Base-by-base conservation (phyloP, 2,888 invertebrate species). In the Smittia aterrima region DNA sequence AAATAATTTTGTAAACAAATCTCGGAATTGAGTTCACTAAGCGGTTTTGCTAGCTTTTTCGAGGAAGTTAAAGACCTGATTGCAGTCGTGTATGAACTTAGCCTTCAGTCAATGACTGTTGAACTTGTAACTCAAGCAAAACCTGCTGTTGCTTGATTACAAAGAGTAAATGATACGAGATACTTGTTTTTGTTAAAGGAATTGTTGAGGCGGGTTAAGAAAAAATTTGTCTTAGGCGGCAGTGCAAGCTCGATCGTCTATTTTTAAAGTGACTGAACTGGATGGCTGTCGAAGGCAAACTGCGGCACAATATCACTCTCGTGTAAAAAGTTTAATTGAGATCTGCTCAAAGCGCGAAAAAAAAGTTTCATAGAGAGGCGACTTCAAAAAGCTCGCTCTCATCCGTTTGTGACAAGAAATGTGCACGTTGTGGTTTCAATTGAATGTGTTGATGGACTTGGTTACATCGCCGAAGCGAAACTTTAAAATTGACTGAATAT, bases 211-310 rank as follows among this genome's bases (percentile, higher is more conserved):
- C n/a, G n/a, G n/a, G n/a, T n/a, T n/a, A n/a, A n/a, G n/a, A n/a
- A n/a, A n/a, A n/a, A n/a, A n/a, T n/a, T n/a, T n/a, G n/a, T n/a
- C n/a, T n/a, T n/a, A n/a, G n/a, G n/a, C n/a, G n/a, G n/a, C n/a
- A n/a, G n/a, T n/a, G n/a, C n/a, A n/a, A n/a, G n/a, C n/a, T n/a
- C n/a, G n/a, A n/a, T 47, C 2, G 11, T 47, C 47, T 47, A 58
- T 58, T 58, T 58, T 18, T 3, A 22, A 20, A 18, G 27, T 72
- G 32, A 62, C 38, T 72, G 22, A 62, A 72, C 62, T 64, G 25
- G 25, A 27, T 27, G 64, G 16, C 6, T 62, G 62, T 72, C 40
- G 72, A 40, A 38, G 72, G 24, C 40, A 40, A 72, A 72, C 72
- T 72, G 62, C 53, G 27, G 9, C 7, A 58, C 22, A 58, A 25